A percentile compares a stretch with the other conserved stretches of the same genome.
phyloP scores from a whole-genome alignment of 1,140 invertebrate genomes.

The Sinella curviseta region DNA sequence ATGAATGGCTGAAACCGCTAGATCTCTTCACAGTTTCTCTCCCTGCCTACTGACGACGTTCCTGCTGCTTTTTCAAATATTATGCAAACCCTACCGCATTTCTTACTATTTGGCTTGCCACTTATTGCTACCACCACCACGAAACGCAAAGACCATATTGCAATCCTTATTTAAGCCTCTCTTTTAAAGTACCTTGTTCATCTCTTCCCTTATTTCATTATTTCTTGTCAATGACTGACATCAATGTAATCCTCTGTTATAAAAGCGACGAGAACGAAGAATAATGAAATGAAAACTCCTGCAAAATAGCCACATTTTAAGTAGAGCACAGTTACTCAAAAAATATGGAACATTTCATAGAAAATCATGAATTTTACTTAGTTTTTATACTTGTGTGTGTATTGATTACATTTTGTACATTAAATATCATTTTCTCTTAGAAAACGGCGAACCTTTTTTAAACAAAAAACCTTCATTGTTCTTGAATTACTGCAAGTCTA shows the following conservation, averaged over 20 bases:
- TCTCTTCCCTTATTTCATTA: neutral
- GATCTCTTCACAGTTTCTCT: neutral
- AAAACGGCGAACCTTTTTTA: no score
- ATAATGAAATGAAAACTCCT: no score
- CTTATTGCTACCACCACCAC: neutral
- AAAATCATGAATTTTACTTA: no score
- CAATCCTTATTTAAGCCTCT: neutral
- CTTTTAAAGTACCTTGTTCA: neutral
- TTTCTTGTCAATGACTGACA: neutral
- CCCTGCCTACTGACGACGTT: no score
- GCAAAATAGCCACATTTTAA: no score
- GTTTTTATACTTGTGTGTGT: no score
- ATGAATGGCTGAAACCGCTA: slow-evolving; percentile 5
- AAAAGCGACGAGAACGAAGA: neutral
- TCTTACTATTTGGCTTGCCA: no score
- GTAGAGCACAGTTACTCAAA: no score
- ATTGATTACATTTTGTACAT: no score
- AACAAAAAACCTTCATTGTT: no score
- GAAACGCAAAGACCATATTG: neutral
- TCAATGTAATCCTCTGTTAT: neutral
- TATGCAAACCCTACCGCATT: neutral
- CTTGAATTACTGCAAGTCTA: neutral
- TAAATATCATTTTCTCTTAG: no score
- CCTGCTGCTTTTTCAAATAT: slow-evolving; percentile 3
- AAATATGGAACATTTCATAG: no score